Evolutionary conservation across 2,797 vertebrate species (phyloP), one percentile per base, ranked within the genome.

Genomic region (Alca torda): DNA sequence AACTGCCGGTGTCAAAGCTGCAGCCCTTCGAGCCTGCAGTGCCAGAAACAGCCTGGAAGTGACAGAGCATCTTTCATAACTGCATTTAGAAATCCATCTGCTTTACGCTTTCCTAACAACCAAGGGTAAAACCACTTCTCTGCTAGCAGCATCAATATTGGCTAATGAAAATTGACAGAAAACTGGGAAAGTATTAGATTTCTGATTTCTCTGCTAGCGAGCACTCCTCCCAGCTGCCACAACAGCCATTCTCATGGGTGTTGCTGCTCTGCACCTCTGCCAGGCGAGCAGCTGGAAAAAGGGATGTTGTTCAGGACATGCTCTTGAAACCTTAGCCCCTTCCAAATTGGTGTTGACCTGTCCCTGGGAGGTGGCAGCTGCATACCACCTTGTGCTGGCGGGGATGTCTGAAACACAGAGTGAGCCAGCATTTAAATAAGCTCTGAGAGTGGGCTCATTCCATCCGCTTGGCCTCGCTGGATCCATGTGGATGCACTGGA

Each of bases 281-380:
- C 92, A 77, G 79, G 39, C 0, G 2, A 86, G 88, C 64, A 48
- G 43, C 67, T 60, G 64, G 59, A 74, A 60, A 16, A n/a, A 72
- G 20, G 28, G 68, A 63, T 3, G 3, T 8, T 50, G 31, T 8
- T 73, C 41, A 43, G 64, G 37, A 45, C 10, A 60, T 6, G 1
- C 80, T 74, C 67, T 35, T 51, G 63, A 94, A 90, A 90, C 43
- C 50, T 35, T 2, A 70, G 15, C 15, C 37, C 65, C 31, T 82
- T 92, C 56, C 86, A 67, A 61, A 92, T 1, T 4, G 2, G 56
- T 30, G 46, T 54, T 54, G 30, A 73, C 50, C 77, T 37, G 43
- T 54, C 65, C 80, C 53, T 81, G 51, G 64, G 73, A 92, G 78
- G 25, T 63, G 87, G 48, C 61, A 91, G 83, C 76, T 85, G 53